phyloP scores from a whole-genome alignment of 2,888 invertebrate species.

The Nemoura dubitans region DNA sequence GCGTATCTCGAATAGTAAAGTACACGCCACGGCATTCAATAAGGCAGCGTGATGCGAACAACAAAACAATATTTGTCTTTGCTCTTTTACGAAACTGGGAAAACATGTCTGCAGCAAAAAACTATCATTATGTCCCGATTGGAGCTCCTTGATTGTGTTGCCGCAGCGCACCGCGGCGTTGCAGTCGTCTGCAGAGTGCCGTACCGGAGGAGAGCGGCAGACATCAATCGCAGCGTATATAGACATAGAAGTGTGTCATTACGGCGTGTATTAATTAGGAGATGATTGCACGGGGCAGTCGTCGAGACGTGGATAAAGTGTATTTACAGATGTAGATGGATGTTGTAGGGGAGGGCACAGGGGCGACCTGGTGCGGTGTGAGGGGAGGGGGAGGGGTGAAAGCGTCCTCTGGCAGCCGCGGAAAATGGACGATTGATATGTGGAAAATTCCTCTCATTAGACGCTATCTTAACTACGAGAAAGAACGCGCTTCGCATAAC shows the following conservation, averaged over 20 bases:
- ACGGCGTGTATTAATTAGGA: background rate
- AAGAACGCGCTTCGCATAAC: too few relatives aligned
- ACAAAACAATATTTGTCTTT: slow-evolving; percentile 12
- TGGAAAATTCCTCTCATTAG: background rate
- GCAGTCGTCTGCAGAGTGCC: background rate
- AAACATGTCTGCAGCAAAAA: background rate
- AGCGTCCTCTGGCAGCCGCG: background rate
- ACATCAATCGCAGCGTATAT: background rate
- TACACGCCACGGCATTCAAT: too few relatives aligned
- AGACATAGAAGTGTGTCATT: slow-evolving; percentile 12
- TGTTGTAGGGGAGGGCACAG: background rate
- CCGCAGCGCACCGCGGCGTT: background rate
- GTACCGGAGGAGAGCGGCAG: background rate
- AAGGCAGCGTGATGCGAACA: background rate
- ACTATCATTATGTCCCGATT: background rate
- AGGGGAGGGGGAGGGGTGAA: background rate
- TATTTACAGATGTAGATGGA: background rate
- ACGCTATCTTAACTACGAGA: too few relatives aligned
- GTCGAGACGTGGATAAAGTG: background rate
- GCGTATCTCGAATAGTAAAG: too few relatives aligned
- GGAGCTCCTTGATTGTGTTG: background rate
- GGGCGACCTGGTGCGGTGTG: background rate
- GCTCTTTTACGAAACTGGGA: background rate
- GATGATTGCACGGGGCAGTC: background rate
- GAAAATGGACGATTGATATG: background rate